Evolutionary conservation across 2,797 vertebrate genomes (phyloP), one percentile per base, ranked within the genome.

Genomic region (Galago senegalensis): DNA sequence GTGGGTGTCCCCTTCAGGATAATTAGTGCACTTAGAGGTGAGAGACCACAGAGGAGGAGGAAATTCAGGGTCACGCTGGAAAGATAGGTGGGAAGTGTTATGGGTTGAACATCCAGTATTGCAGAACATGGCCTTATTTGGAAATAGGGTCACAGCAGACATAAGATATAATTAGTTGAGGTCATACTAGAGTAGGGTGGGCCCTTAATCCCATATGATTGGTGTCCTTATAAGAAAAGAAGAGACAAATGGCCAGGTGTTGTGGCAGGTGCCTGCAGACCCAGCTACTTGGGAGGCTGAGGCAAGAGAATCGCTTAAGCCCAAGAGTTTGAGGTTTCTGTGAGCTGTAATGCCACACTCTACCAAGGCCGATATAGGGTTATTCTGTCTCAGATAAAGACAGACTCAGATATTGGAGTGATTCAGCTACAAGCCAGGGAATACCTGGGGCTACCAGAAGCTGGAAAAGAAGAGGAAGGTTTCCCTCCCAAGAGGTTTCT

Each of bases 101-200:
- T 8, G 20, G 67, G 7, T 63, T 72, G 40, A 89, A 76, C 5
- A 16, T 37, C 23, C 12, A 23, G 6, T 1, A 53, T 67, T 58
- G 76, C 83, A 56, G 77, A 85, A 65, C 31, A 77, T 61, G 37
- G 49, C 88, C 73, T 27, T 76, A 43, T 85, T 75, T 96, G 85
- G 75, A 89, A 92, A 73, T 27, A 86, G 31, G 1, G 37, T 43
- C 16, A 16, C 3, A 37, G 40, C 25, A 87, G 76, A 14, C 40
- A 2, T 40, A 53, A 87, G 76, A 14, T 49, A 2, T 40, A 53
- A 80, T 87, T 20, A 85, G 86, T 88, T 76, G 83, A 89, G 3
- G 31, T 69, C 5, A 7, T 17, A 1, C 16, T 5, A 9, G 58
- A 89, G 75, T n/a, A 49, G 56, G 58, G 61, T 40, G 40, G 56